phyloP scores from a whole-genome alignment of 2,888 invertebrate genomes.

The Dysmachus trigonus region DNA sequence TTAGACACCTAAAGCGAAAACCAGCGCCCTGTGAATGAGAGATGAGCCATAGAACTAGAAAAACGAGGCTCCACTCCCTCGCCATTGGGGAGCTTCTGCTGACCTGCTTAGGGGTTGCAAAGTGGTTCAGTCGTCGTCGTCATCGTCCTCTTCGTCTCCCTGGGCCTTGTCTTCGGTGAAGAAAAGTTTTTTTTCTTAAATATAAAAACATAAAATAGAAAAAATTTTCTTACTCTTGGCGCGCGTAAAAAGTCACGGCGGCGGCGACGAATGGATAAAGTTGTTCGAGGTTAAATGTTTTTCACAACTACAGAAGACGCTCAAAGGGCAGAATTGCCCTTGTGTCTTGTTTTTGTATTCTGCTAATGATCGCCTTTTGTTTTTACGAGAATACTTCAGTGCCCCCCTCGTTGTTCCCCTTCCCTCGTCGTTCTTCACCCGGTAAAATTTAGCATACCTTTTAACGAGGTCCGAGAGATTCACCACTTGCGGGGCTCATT shows the following conservation, averaged over 20 bases:
- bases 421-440: background rate
- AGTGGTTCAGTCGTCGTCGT: background rate
- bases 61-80: background rate
- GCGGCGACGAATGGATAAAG: slow-evolving; percentile 14
- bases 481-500: background rate
- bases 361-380: slow-evolving; percentile 2
- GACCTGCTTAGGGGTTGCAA: slow-evolving; percentile 7
- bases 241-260: slow-evolving; percentile 6
- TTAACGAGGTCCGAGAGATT: background rate
- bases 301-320: background rate
- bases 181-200: background rate
- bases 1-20: slow-evolving; percentile 4
- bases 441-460: background rate
- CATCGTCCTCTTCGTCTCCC: background rate
- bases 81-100: background rate
- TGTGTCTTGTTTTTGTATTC: background rate
- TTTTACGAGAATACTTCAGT: slow-evolving; percentile 7
- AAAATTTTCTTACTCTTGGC: background rate
- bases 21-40: background rate
- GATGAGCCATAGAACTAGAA: background rate
- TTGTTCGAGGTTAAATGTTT: slow-evolving; percentile 5
- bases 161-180: background rate
- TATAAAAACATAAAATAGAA: background rate
- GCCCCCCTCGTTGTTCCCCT: background rate
- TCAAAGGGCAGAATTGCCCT: background rate